These are phyloP conservation scores for Busseola fusca DNA, from an alignment of 2,888 invertebrate genomes.

Conservation along the genomic window DNA sequence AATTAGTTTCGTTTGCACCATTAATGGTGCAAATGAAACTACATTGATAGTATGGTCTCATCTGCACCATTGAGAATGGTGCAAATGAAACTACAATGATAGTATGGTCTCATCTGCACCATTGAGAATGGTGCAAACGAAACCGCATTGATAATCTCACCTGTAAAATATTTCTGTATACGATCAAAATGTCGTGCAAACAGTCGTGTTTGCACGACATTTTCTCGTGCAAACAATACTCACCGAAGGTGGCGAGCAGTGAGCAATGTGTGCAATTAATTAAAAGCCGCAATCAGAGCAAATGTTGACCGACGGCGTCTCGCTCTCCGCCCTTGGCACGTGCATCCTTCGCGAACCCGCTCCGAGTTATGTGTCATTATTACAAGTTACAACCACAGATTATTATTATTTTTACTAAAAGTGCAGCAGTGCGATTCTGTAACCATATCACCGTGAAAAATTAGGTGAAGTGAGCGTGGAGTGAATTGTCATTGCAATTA, in stretches of 20 bases:
- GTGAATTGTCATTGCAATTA: too few relatives aligned
- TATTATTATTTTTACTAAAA: slow-evolving; percentile 3
- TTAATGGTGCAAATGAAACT: too few relatives aligned
- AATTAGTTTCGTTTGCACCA: too few relatives aligned
- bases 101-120: too few relatives aligned
- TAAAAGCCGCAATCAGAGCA: slow-evolving; percentile 68
- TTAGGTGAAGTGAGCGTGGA: neutral
- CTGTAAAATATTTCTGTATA: slow-evolving; percentile 4
- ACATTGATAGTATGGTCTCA: too few relatives aligned
- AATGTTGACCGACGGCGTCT: slow-evolving; percentile 65
- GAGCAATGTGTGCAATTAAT: slow-evolving; percentile 71
- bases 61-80: too few relatives aligned
- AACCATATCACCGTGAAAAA: too few relatives aligned
- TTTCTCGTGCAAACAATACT: slow-evolving; percentile 52
- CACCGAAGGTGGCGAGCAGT: slow-evolving; percentile 53
- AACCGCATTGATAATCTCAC: too few relatives aligned
- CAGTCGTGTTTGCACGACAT: slow-evolving; percentile 22
- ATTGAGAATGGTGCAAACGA: too few relatives aligned
- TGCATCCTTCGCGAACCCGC: slow-evolving; percentile 18
- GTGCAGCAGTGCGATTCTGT: too few relatives aligned
- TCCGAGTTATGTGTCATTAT: slow-evolving; percentile 15
- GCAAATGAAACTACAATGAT: too few relatives aligned
- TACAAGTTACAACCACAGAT: slow-evolving; percentile 9
- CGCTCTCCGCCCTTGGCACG: slow-evolving; percentile 42
- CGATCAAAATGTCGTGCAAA: slow-evolving; percentile 17